Conservation (phyloP, 2,113 vertebrate genomes). For the Catharus minimus region DNA sequence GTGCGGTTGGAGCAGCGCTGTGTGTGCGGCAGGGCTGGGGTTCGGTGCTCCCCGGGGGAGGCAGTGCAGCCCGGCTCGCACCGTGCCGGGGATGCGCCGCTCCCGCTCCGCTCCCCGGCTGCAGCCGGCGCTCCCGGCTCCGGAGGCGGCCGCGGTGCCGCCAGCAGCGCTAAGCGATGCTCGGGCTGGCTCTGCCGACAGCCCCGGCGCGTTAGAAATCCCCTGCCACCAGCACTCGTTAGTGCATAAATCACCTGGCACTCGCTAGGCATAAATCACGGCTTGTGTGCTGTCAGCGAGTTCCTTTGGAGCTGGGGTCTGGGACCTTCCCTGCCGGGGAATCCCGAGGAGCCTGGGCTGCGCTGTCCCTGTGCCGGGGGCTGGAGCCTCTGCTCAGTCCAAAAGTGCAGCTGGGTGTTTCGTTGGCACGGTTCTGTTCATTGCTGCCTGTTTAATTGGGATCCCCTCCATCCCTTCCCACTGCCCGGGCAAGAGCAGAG, state of each 20-base stretch:
- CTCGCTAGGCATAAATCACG: background rate
- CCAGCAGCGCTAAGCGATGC: background rate
- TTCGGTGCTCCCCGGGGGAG: background rate
- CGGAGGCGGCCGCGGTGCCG: background rate
- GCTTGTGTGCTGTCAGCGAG: background rate
- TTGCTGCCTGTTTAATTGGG: rapidly evolving
- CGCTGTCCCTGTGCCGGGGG: background rate
- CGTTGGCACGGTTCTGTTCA: background rate
- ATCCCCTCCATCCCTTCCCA: background rate
- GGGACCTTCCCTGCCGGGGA: background rate
- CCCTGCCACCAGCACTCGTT: background rate
- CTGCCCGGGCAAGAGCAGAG: background rate
- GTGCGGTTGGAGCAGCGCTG: background rate
- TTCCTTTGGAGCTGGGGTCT: background rate
- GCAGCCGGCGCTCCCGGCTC: background rate
- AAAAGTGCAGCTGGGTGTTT: background rate
- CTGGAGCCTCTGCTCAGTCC: rapidly evolving
- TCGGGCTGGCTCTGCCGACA: background rate
- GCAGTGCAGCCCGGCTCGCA: background rate
- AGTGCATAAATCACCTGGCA: constrained; percentile 19
- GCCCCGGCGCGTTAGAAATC: background rate
- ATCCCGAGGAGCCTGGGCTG: background rate
- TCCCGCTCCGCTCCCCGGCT: background rate
- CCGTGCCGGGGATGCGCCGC: background rate
- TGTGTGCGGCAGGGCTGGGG: background rate